phyloP scores from a whole-genome alignment of 2,797 vertebrate genomes.

The Arctocebus calabarensis region DNA sequence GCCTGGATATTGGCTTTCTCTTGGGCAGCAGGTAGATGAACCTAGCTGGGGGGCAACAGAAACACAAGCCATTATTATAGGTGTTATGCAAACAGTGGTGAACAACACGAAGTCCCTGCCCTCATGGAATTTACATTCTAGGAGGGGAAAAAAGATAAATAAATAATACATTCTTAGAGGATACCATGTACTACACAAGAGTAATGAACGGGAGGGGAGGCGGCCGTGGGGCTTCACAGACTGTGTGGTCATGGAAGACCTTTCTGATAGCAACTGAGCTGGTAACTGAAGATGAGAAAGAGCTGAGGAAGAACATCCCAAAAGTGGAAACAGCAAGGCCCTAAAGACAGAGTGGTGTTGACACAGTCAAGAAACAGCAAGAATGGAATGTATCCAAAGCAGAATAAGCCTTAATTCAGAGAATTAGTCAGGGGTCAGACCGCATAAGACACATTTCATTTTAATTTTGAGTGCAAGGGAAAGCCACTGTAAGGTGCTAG shows the following conservation, averaged over 20 bases:
- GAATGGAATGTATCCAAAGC: background rate
- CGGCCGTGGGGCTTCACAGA: background rate
- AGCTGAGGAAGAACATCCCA: background rate
- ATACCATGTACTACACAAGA: background rate
- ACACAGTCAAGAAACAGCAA: background rate
- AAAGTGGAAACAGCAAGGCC: background rate
- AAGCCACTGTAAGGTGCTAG: background rate
- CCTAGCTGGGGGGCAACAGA: too few species aligned
- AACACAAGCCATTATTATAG: background rate
- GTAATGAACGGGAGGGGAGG: rapidly evolving
- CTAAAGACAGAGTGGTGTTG: background rate
- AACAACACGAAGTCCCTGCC: background rate
- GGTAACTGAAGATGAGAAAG: background rate
- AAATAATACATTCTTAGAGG: background rate
- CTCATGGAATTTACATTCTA: background rate
- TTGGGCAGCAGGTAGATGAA: too few species aligned
- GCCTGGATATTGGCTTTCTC: too few species aligned
- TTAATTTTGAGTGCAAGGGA: background rate
- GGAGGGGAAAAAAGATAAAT: background rate
- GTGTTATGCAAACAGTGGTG: background rate
- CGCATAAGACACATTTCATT: background rate
- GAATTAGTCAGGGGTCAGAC: background rate
- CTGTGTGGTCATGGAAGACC: background rate
- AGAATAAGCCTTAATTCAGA: conserved; percentile 2
- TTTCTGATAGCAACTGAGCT: background rate